Percentiles rank a stretch among this genome's conserved stretches.
Evolutionary conservation across 2,888 invertebrate genomes (phyloP).

Genomic region (Iphiclides podalirius): DNA sequence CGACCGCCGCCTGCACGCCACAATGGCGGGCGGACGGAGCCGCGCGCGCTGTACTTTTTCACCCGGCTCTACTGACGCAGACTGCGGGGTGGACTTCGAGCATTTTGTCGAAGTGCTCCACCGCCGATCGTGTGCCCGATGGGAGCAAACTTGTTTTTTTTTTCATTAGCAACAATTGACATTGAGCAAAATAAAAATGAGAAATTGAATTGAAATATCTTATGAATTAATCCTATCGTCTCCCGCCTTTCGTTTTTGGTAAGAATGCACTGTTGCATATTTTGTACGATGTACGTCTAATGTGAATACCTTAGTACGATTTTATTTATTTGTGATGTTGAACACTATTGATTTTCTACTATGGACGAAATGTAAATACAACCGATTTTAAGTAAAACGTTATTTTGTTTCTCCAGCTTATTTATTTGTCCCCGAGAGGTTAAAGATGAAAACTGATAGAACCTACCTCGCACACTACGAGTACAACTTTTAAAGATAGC

Average conservation of each 20-base stretch:
- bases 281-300: constrained; percentile 70
- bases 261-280: constrained; percentile 70
- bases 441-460: constrained; percentile 21
- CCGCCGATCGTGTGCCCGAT: constrained; percentile 59
- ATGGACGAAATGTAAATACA: constrained; percentile 80
- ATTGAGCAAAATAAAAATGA: constrained; percentile 44
- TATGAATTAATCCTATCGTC: constrained; percentile 62
- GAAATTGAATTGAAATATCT: constrained; percentile 47
- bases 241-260: constrained; percentile 71
- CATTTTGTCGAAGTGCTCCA: constrained; percentile 60
- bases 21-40: constrained; percentile 34
- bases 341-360: constrained; percentile 79
- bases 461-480: constrained; percentile 8
- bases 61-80: constrained; percentile 37
- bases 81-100: constrained; percentile 47
- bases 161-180: constrained; percentile 52
- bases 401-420: constrained; percentile 75
- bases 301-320: constrained; percentile 78
- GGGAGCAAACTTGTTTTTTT: constrained; percentile 51
- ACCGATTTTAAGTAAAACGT: constrained; percentile 80
- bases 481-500: constrained; percentile 39
- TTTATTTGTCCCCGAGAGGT: constrained; percentile 59
- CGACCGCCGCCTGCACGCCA: constrained; percentile 45
- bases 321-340: constrained; percentile 81
- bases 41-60: constrained; percentile 39